Base-by-base conservation (phyloP, 2,888 invertebrate genomes). In the Miltochrista miniata region DNA sequence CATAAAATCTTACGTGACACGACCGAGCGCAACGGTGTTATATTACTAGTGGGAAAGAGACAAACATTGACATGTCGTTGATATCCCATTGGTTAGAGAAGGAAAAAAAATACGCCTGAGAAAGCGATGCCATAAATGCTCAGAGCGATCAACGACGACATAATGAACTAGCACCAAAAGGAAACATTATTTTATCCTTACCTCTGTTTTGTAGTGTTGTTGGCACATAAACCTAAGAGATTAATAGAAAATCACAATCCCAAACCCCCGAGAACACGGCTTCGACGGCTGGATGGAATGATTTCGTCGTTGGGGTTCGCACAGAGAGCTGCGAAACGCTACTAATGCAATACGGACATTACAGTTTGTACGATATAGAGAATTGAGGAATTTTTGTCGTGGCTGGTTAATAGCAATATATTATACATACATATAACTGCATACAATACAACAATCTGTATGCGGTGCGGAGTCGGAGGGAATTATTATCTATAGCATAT, bases 241-340 rank as follows among this genome's bases (percentile, higher is more conserved):
- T 87, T 87, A 84, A 81, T 83, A 81, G 76, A 87, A 85, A 86
- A 88, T 86, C 87, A 85, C 87, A 84, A 87, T 87, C 82, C 86
- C 83, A 89, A 89, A 86, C 90, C 90, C 89, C 89, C 86, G 84
- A 90, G 88, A 90, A 90, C 85, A 85, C 89, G 85, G 88, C 90
- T 89, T 88, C 90, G 89, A 91, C 90, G 90, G 89, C 90, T 90
- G 90, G 90, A 90, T 91, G 90, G 90, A 91, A 91, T 90, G 89
- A 90, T 89, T 90, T 91, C 85, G 89, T 89, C 90, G 90, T 87
- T 89, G 90, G 82, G 83, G 83, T 83, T 83, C 84, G 78, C 90
- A 90, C 87, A 87, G 83, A 86, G 85, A 83, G 81, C 80, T 81
- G 72, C 73, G 64, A 77, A 79, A 84, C 68, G 61, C 70, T 67